Base-by-base conservation (phyloP, 2,797 vertebrate genomes). In the Ambastaia sidthimunki region DNA sequence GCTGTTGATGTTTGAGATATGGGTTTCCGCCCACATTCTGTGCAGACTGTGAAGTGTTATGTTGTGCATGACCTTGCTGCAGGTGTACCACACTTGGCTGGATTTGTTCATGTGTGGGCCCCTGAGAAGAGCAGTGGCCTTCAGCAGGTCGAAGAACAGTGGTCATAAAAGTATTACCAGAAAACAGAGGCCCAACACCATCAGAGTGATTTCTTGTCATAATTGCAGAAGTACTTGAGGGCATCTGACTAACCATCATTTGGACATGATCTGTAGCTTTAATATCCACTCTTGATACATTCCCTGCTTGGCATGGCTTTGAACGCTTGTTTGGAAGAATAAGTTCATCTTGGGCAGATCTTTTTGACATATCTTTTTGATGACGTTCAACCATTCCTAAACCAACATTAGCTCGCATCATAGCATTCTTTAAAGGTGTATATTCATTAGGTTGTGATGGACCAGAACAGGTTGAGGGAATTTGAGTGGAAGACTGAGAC, bases 301-400 rank as follows among this genome's bases (percentile, higher is more conserved):
- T 72, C 0, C 90, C 79, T 5, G 89, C 79, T 76, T 94, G 93
- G 82, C 97, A 98, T 11, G 93, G 94, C 83, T 99, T 99, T 54
- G 96, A 94, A 18, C 98, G 94, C 88, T 99, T 96, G n/a, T 93
- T 89, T 0, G 96, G 94, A n/a, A 98, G 90, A 86, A 98, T 91
- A 12, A 93, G 93, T 55, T 98, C 97, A 9, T 98, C 97, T 80
- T 95, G 96, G 66, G 96, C 95, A 0, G 94, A 90, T 19, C 97
- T 92, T 83, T 99, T 99, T 21, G 95, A 90, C 16, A 96, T 92
- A 63, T 97, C 96, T 88, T 99, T 99, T 11, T 93, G 95, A 74
- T 94, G 95, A 86, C 94, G 83, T 69, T 95, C 89, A 68, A 92
- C 85, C 0, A 96, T 86, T 1, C 95, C 94, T 19, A 92, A 91